Evolutionary conservation across 2,797 vertebrate species (phyloP), one percentile per base, ranked within the genome.

Genomic region (Chelon auratus): DNA sequence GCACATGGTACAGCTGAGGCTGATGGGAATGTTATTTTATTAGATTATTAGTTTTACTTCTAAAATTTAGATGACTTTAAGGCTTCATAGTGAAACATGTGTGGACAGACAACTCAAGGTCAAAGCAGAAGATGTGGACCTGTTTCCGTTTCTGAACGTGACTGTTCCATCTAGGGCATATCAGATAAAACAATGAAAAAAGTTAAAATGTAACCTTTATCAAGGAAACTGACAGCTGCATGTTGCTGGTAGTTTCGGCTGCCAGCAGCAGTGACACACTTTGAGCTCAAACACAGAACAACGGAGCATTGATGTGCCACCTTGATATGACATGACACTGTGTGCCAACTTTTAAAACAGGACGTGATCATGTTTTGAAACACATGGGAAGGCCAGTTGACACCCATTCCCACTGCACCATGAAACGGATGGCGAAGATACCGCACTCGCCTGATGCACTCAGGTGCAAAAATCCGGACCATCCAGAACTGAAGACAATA

Each of bases 401-500:
- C 26, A 68, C 13, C 69, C 12, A 76, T 75, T 84, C 77, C 62
- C 80, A 81, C 62, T 33, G 22, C 39, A 48, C 3, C 0, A 47
- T 0, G 5, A 68, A 33, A 63, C 37, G 2, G 43, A 75, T 24
- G 0, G 7, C 1, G 26, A 40, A 4, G 47, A 62, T 55, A 47
- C 36, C 40, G 52, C 20, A 3, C 11, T 36, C 3, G 0, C 18
- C 43, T 40, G 2, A 4, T 43, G 2, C 5, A 1, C 20, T 69
- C 63, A 78, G 82, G 68, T 79, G 48, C 52, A 81, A 76, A 81
- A 92, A 91, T 91, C 85, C 67, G 59, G 77, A 64, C 52, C 52
- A 56, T 89, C 90, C 56, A 65, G 75, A 82, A 43, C 3, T 54
- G 18, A 67, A 82, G n/a, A 91, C 86, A 93, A 92, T 83, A 71